Base-by-base conservation (phyloP, 2,888 invertebrate genomes). In the Dyspetes luteomarginatus region DNA sequence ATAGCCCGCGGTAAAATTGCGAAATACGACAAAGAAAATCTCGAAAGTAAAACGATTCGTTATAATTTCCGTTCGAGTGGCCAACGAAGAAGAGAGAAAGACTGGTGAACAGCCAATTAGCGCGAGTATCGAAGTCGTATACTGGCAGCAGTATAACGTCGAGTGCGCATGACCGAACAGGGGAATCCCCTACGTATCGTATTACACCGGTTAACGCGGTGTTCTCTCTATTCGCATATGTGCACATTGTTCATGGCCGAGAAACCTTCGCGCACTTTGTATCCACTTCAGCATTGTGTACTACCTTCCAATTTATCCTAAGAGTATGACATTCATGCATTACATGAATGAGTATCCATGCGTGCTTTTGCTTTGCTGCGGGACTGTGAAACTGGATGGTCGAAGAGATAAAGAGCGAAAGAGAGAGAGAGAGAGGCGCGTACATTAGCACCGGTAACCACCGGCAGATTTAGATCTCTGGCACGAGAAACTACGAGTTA, bases 381-480 rank as follows among this genome's bases (percentile, higher is more conserved):
- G 45, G 36, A 41, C 19, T 17, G 30, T 55, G 45, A 64, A 76
- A 76, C 48, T 17, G 43, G 15, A 28, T 15, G 50, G 28, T 52
- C 48, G 55, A 26, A 48, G 17, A 72, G 24, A 43, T 12, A 55
- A n/a, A 15, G 2, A n/a, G 58, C 41, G 45, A 5, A 22, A 52
- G 71, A 56, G 48, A 55, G 50, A 30, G 45, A 55, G 50, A 43
- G 58, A 45, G 50, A 71, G 68, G 55, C 60, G 45, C 67, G 60
- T 69, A 72, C 72, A 77, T 77, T 71, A 79, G 64, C 64, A 19
- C 55, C 69, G 64, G 69, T 75, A 65, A 79, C 69, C 74, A 19
- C 74, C 64, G 65, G 58, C 69, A 69, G 79, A 79, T 75, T 75
- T 60, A 64, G 69, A 79, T 79, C 79, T 79, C 69, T 65, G 79